phyloP scores from a whole-genome alignment of 2,113 vertebrate species.

The Pyrgilauda ruficollis region DNA sequence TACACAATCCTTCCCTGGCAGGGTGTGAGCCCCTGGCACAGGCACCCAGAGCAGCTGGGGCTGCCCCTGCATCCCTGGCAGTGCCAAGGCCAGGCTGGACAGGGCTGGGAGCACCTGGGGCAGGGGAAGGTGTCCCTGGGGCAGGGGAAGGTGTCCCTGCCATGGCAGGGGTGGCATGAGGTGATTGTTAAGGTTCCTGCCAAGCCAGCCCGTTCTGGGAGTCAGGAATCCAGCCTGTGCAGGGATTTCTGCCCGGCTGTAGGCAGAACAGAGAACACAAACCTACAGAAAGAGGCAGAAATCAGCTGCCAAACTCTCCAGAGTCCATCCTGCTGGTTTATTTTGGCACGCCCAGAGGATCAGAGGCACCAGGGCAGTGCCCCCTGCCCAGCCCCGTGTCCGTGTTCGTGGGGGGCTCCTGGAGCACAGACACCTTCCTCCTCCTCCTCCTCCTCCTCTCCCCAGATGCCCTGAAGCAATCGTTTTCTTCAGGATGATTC shows the following conservation, averaged over 20 bases:
- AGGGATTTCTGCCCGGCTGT: rapidly evolving
- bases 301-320: not conserved
- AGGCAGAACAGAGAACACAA: not conserved
- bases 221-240: too few species aligned
- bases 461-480: not conserved
- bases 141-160: not conserved
- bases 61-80: not conserved
- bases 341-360: not conserved
- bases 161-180: rapidly evolving
- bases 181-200: not conserved
- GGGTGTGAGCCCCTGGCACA: not conserved
- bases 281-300: not conserved
- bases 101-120: not conserved
- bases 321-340: rapidly evolving
- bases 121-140: not conserved
- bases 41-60: not conserved
- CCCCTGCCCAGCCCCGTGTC: rapidly evolving
- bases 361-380: rapidly evolving
- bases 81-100: not conserved
- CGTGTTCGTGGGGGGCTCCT: rapidly evolving
- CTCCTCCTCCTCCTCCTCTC: not conserved
- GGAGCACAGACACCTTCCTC: not conserved
- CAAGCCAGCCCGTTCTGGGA: not conserved
- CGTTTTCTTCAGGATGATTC: not conserved
- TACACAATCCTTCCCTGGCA: not conserved